Base-by-base conservation (phyloP, 2,888 invertebrate species). In the Folsomia manolachei region DNA sequence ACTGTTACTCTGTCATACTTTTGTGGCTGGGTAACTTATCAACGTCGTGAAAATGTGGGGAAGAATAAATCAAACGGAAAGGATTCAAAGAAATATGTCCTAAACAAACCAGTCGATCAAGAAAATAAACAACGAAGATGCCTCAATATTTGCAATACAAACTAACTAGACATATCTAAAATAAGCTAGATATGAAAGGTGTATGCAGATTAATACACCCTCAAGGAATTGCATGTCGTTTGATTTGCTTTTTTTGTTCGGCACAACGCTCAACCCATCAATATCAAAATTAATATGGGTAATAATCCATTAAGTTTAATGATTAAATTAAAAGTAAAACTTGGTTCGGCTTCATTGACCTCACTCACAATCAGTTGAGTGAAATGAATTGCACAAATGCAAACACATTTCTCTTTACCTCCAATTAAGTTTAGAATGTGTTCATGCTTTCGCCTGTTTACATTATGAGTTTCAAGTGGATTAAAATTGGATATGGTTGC, bases 11-110 rank as follows among this genome's bases (percentile, higher is more conserved):
- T 39, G 39, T 39, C 39, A 14, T 14, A 39, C 4, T 56, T 56
- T 56, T 19, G 56, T 52, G 2, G 65, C 7, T 66, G 52, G 24
- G 19, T 51, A 66, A 66, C 65, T 51, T 66, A 52, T 66, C 65
- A 66, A 64, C 23, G 64, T 27, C 64, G 19, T 19, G 4, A 52
- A 18, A 39, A 66, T 51, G 23, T 39, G 65, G 39, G 21, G 51
- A 27, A 66, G 52, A 21, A 23, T 66, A 66, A 66, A 66, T 51
- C 52, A 63, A 19, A 14, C 56, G 56, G 56, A 56, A 39, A 39
- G 14, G 39, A 39, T 39, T 9, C 39, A 39, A 39, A 9, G 39
- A 39, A 39, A 56, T 56, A 19, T 56, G 7, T 56, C 21, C 21
- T 56, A 39, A 14, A 56, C 56, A 56, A 56, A 56, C 56, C 56